phyloP scores from a whole-genome alignment of 2,888 invertebrate genomes.

The Acrobeloides nanus region DNA sequence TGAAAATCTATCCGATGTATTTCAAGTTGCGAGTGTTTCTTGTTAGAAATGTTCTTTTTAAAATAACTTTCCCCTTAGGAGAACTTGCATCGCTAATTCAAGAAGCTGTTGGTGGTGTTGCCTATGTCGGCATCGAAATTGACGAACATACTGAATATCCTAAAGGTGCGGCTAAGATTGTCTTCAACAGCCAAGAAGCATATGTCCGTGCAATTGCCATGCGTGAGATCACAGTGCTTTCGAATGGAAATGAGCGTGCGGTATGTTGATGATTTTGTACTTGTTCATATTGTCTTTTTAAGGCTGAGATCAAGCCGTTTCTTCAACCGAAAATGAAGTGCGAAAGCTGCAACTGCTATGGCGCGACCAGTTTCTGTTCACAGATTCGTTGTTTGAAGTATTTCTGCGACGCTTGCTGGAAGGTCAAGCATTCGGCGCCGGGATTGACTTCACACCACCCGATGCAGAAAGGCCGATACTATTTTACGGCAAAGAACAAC shows the following conservation, averaged over 20 bases:
- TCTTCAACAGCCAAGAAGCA: conserved; percentile 12
- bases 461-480: too few relatives aligned
- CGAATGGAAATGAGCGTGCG: conserved; percentile 8
- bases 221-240: conserved; percentile 11
- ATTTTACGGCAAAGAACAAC: too few relatives aligned
- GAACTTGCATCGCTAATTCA: conserved; percentile 3
- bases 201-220: conserved; percentile 17
- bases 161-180: conserved; percentile 17
- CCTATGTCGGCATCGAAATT: conserved; percentile 15
- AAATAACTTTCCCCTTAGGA: too few relatives aligned
- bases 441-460: conserved; percentile 11
- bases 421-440: conserved; percentile 9
- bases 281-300: neutral
- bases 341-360: conserved; percentile 10
- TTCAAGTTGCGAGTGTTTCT: too few relatives aligned
- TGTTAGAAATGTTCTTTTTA: too few relatives aligned
- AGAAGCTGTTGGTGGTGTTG: conserved; percentile 10
- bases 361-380: conserved; percentile 15
- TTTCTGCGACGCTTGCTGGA: conserved; percentile 17
- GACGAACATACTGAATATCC: conserved; percentile 14
- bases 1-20: too few relatives aligned
- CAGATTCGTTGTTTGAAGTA: conserved; percentile 15
- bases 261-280: conserved; percentile 3
- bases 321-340: conserved; percentile 15
- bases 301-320: conserved; percentile 18